Evolutionary conservation across 2,113 vertebrate genomes (phyloP).

Genomic region (Dermatemys mawii): DNA sequence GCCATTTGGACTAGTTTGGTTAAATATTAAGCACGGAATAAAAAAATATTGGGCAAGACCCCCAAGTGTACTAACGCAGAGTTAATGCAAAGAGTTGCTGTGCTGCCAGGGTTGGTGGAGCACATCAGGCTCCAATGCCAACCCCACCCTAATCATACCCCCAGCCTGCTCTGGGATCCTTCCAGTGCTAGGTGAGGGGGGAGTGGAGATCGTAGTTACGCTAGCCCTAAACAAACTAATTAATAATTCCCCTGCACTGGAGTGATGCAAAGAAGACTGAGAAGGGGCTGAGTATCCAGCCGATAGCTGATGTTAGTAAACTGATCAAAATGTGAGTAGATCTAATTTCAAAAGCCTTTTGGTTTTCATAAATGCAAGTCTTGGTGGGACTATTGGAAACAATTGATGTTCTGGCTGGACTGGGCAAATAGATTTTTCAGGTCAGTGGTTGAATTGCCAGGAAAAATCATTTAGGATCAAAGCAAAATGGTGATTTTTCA

Average conservation of each 20-base stretch:
- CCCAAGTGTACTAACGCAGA: not conserved
- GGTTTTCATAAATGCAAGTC: not conserved
- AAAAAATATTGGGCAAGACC: not conserved
- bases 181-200: not conserved
- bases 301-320: not conserved
- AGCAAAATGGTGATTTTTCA: not conserved
- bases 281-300: not conserved
- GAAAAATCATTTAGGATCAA: not conserved
- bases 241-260: not conserved
- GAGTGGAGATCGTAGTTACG: not conserved
- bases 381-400: not conserved
- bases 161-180: not conserved
- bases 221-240: not conserved
- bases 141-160: not conserved
- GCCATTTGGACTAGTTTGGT: not conserved
- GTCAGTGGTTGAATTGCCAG: too few relatives aligned
- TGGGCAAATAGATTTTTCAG: not conserved
- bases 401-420: not conserved
- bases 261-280: not conserved
- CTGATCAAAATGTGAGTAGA: not conserved
- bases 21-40: not conserved
- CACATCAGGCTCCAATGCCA: not conserved
- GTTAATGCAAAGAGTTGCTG: not conserved
- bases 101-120: not conserved
- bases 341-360: not conserved